These are phyloP conservation scores for Tethea ocularis DNA, from an alignment of 2,888 invertebrate genomes.

Conservation along the genomic window DNA sequence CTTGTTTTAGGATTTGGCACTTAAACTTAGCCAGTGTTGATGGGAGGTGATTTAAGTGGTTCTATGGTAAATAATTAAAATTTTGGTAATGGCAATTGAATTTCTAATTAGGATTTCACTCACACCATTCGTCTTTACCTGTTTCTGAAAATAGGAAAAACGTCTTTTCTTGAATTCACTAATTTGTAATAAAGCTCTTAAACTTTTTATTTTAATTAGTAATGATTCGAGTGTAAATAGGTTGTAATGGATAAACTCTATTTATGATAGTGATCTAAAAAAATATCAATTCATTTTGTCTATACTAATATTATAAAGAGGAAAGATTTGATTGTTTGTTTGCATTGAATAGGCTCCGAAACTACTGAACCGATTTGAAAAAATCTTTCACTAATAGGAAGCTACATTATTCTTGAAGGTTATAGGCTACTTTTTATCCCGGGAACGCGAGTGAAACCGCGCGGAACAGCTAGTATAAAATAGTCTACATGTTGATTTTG, in stretches of 20 bases:
- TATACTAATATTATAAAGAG: no score
- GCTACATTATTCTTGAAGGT: no score
- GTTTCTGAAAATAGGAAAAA: background rate
- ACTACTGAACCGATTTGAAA: no score
- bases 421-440: no score
- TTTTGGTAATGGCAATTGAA: background rate
- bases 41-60: background rate
- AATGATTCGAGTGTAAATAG: background rate
- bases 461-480: no score
- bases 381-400: no score
- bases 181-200: background rate
- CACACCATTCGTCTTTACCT: background rate
- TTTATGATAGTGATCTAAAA: no score
- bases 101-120: background rate
- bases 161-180: background rate
- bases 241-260: background rate
- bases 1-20: conserved; percentile 5
- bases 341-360: no score
- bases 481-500: no score
- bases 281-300: no score
- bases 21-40: background rate
- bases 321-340: no score
- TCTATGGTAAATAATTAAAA: background rate
- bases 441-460: no score
- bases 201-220: background rate